Evolutionary conservation across 2,888 invertebrate species (phyloP).

Genomic region (Calliopum simillimum): DNA sequence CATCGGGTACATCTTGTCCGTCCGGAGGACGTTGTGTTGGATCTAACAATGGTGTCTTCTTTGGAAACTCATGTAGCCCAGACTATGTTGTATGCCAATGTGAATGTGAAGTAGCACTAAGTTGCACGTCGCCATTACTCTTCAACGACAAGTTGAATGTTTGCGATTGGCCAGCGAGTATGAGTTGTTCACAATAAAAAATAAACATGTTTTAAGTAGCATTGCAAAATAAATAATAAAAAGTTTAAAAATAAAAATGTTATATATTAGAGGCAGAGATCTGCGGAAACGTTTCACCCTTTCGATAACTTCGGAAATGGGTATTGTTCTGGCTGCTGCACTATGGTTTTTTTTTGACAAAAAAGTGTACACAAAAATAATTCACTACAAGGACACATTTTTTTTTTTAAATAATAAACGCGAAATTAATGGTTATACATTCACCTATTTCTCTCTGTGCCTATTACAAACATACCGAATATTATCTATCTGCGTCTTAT

Average conservation of each 20-base stretch:
- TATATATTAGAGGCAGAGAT: too few relatives aligned
- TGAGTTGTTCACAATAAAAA: constrained; percentile 42
- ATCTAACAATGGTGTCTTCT: constrained; percentile 41
- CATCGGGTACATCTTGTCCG: constrained; percentile 56
- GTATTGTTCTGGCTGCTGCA: too few relatives aligned
- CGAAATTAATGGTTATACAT: too few relatives aligned
- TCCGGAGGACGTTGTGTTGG: constrained; percentile 50
- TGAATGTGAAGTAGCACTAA: constrained; percentile 54
- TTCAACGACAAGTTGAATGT: constrained; percentile 40
- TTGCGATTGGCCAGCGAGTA: constrained; percentile 54
- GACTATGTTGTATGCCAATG: constrained; percentile 56
- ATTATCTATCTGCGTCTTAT: too few relatives aligned
- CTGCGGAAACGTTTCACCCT: too few relatives aligned
- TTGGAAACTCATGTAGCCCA: constrained; percentile 41
- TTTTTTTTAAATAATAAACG: too few relatives aligned
- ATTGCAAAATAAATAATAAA: background rate
- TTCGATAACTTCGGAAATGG: too few relatives aligned
- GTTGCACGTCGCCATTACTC: constrained; percentile 46
- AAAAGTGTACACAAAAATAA: too few relatives aligned
- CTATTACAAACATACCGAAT: too few relatives aligned
- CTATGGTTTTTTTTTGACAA: too few relatives aligned
- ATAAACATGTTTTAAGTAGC: background rate
- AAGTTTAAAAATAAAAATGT: background rate
- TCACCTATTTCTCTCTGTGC: too few relatives aligned
- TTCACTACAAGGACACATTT: too few relatives aligned